A percentile compares a stretch with the other conserved stretches of the same genome.
Evolutionary conservation across 1,140 invertebrate species (phyloP).

Genomic region (Diorhabda sublineata): DNA sequence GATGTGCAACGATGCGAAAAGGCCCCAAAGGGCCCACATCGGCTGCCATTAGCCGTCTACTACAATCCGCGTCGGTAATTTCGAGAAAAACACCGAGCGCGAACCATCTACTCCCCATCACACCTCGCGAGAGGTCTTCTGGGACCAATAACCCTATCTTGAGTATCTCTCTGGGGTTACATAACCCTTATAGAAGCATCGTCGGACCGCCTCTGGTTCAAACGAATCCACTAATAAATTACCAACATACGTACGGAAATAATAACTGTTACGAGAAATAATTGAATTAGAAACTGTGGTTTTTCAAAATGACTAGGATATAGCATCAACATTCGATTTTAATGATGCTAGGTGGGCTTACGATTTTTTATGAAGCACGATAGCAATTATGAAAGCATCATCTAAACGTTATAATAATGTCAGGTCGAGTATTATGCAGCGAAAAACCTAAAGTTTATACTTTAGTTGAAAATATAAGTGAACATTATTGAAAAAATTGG

Average conservation of each 20-base stretch:
- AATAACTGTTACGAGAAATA: background rate
- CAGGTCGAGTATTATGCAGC: too few species aligned
- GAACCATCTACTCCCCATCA: constrained; percentile 45
- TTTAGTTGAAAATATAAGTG: too few species aligned
- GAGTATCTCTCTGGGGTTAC: constrained; percentile 41
- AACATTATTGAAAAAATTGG: too few species aligned
- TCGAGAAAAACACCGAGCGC: constrained; percentile 38
- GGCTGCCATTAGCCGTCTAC: constrained; percentile 28
- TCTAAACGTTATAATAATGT: too few species aligned
- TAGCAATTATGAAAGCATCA: too few species aligned
- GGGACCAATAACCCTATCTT: constrained; percentile 47
- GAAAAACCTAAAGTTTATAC: too few species aligned
- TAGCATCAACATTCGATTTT: too few species aligned
- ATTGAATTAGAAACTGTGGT: too few species aligned
- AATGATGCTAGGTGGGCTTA: too few species aligned
- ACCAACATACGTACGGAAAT: background rate
- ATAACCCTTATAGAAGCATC: constrained; percentile 45
- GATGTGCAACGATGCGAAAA: constrained; percentile 22
- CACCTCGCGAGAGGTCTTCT: constrained; percentile 41
- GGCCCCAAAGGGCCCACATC: constrained; percentile 21
- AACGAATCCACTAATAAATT: background rate
- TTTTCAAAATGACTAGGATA: too few species aligned
- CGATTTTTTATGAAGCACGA: too few species aligned
- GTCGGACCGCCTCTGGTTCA: constrained; percentile 26
- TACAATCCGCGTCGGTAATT: constrained; percentile 40